Evolutionary conservation across 1,140 invertebrate genomes (phyloP).

Genomic region (Drosophila quadrilineata): DNA sequence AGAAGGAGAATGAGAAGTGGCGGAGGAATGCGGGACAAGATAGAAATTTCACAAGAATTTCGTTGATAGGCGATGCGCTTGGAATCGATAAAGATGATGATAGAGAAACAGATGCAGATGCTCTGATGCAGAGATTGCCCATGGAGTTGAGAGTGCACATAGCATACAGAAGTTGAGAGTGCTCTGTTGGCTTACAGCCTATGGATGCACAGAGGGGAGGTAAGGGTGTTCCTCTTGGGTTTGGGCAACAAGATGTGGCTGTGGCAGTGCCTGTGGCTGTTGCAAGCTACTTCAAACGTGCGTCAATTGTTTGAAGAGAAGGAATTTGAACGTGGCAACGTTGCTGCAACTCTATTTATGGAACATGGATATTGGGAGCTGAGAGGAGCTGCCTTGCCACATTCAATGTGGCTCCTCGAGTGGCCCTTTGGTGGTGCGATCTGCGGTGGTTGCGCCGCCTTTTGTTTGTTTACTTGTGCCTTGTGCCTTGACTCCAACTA

Average conservation of each 20-base stretch:
- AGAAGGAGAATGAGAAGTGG: conserved; percentile 1
- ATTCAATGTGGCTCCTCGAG: too few relatives aligned
- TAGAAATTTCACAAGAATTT: conserved; percentile 22
- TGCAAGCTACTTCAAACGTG: conserved; percentile 68
- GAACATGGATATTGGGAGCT: conserved; percentile 51
- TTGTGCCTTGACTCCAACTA: conserved; percentile 18
- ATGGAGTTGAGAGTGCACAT: neutral
- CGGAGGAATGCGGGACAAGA: too few relatives aligned
- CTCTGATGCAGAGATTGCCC: neutral
- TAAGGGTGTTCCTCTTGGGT: neutral
- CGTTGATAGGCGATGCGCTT: neutral
- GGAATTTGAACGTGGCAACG: conserved; percentile 44
- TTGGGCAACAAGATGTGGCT: neutral
- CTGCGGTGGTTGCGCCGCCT: conserved; percentile 32
- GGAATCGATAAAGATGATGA: neutral
- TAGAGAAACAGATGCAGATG: neutral
- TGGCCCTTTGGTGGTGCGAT: conserved; percentile 29
- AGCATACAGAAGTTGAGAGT: too few relatives aligned
- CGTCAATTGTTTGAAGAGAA: conserved; percentile 60
- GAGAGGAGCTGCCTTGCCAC: too few relatives aligned
- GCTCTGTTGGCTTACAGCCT: too few relatives aligned
- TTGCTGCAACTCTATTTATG: conserved; percentile 62
- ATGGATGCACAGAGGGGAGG: too few relatives aligned
- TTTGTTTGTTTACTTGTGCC: conserved; percentile 55
- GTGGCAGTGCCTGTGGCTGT: neutral